A percentile compares a stretch with the other conserved stretches of the same genome.
phyloP scores from a whole-genome alignment of 2,797 vertebrate species.

The Nyctalus aviator region DNA sequence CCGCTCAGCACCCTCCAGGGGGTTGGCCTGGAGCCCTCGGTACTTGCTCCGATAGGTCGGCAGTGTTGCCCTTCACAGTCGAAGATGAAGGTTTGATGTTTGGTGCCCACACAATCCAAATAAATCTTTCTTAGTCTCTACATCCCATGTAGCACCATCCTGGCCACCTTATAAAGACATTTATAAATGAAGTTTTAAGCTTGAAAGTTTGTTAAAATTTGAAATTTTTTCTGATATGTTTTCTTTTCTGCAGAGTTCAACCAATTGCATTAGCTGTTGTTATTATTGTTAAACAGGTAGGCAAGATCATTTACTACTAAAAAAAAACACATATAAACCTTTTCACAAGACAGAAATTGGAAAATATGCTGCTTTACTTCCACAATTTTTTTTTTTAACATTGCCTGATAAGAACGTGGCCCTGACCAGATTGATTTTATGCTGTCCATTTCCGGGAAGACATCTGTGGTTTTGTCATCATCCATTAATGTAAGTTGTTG shows the following conservation, averaged over 20 bases:
- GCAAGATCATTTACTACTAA: background rate
- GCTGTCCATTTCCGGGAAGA: constrained; percentile 57
- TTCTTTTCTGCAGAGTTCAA: background rate
- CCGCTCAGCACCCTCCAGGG: background rate
- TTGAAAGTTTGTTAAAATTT: background rate
- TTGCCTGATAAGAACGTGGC: constrained; percentile 6
- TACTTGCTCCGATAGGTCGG: background rate
- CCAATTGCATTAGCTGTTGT: background rate
- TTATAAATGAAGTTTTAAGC: constrained; percentile 32
- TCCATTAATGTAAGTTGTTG: constrained; percentile 63
- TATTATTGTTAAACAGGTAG: background rate
- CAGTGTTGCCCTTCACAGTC: background rate
- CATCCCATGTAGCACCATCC: background rate
- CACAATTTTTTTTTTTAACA: constrained; percentile 57
- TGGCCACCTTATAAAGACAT: background rate
- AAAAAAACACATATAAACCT: constrained; percentile 13
- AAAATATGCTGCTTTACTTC: constrained; percentile 40
- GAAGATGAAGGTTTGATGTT: background rate
- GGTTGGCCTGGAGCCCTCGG: background rate
- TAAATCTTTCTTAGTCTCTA: background rate
- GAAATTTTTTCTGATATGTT: constrained; percentile 15
- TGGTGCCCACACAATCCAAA: background rate
- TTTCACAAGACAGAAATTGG: background rate
- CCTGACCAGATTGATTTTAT: constrained; percentile 60
- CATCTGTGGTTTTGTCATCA: constrained; percentile 44